A percentile compares a stretch with the other conserved stretches of the same genome.
Evolutionary conservation across 2,888 invertebrate genomes (phyloP).

Genomic region (Drosophila villosipedis): DNA sequence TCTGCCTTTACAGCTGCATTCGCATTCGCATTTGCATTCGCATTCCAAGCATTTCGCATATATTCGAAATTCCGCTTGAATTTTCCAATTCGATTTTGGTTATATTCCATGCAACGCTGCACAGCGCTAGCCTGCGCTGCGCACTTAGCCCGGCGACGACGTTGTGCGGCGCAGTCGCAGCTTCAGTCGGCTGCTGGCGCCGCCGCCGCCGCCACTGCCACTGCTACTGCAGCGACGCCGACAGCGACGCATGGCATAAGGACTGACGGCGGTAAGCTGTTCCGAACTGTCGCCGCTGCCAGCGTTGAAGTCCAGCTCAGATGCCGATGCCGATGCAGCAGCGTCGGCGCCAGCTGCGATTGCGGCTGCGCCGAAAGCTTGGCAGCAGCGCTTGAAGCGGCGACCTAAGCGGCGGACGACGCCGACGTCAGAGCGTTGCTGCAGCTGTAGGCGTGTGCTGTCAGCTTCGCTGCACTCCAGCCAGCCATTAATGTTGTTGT

Average conservation of each 20-base stretch:
- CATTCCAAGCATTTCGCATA: constrained; percentile 34
- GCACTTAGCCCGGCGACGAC: constrained; percentile 68
- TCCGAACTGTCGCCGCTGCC: constrained; percentile 57
- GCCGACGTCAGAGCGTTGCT: constrained; percentile 41
- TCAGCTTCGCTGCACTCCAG: constrained; percentile 18
- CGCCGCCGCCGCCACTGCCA: constrained; percentile 58
- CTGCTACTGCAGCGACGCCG: constrained; percentile 65
- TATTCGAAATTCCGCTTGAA: constrained; percentile 13
- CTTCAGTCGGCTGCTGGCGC: constrained; percentile 58
- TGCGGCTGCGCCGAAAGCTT: constrained; percentile 46
- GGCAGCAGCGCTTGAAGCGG: constrained; percentile 77
- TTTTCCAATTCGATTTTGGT: neutral
- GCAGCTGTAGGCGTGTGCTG: constrained; percentile 10
- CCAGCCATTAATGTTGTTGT: constrained; percentile 16
- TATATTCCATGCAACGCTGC: neutral
- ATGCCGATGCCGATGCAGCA: constrained; percentile 1
- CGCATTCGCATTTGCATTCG: neutral
- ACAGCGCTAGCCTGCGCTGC: constrained; percentile 10
- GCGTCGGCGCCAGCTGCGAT: constrained; percentile 9
- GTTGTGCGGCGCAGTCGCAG: constrained; percentile 68
- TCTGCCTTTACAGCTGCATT: constrained; percentile 11
- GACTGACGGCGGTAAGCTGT: constrained; percentile 62
- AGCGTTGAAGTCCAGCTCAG: constrained; percentile 28
- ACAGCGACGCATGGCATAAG: constrained; percentile 60
- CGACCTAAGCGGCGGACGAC: constrained; percentile 74